Conservation (phyloP, 2,113 vertebrate genomes). For the Manacus vitellinus region DNA sequence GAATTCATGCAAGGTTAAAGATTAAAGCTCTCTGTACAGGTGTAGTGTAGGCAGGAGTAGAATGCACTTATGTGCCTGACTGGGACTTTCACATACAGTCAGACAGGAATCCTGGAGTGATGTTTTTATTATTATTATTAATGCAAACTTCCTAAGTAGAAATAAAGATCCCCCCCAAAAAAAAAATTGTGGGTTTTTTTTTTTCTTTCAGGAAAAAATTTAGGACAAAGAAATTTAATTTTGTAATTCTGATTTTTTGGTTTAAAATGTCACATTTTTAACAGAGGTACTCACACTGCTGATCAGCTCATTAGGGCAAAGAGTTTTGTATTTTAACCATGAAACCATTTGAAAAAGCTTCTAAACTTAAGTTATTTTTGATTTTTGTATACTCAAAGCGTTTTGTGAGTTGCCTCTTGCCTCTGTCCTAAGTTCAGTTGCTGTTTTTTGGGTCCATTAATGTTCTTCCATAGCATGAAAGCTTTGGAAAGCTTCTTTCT, state of each 20-base stretch:
- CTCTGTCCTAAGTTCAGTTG: not conserved
- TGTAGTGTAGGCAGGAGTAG: not conserved
- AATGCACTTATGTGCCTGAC: accelerated
- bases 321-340: not conserved
- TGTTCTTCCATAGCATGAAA: not conserved
- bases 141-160: not conserved
- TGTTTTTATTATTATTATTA: not conserved
- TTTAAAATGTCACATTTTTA: not conserved
- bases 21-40: not conserved
- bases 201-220: not conserved
- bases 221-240: not conserved
- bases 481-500: not conserved
- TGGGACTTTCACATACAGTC: not conserved
- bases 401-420: not conserved
- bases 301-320: not conserved
- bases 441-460: not conserved
- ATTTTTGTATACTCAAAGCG: not conserved
- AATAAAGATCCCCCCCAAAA: not conserved
- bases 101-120: not conserved
- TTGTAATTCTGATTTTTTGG: not conserved
- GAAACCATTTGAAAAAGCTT: not conserved
- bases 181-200: not conserved
- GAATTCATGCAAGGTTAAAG: not conserved
- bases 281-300: not conserved
- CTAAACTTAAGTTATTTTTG: not conserved